A percentile compares a stretch with the other conserved stretches of the same genome.
phyloP scores from a whole-genome alignment of 2,888 invertebrate species.

The Hydraecia micacea region DNA sequence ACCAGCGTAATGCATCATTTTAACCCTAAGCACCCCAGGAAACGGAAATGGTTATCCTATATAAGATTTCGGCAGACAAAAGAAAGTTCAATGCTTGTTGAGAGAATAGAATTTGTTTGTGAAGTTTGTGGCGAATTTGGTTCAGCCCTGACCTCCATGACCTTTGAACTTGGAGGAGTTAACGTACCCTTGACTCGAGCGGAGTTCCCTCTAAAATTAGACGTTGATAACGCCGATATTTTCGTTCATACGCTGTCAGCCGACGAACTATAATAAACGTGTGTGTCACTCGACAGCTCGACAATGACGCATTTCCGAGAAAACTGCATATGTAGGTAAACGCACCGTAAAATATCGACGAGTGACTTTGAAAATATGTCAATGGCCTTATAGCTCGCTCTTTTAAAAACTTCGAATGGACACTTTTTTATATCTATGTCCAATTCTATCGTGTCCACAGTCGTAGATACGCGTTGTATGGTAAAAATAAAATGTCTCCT shows the following conservation, averaged over 20 bases:
- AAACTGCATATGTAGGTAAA: slow-evolving; percentile 43
- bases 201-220: slow-evolving; percentile 86
- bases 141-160: slow-evolving; percentile 83
- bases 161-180: slow-evolving; percentile 88
- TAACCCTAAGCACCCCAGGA: slow-evolving; percentile 9
- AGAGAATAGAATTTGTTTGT: slow-evolving; percentile 62
- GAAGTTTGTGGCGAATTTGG: slow-evolving; percentile 66
- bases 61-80: slow-evolving; percentile 46
- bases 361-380: slow-evolving; percentile 56
- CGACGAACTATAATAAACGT: slow-evolving; percentile 54
- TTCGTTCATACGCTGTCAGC: slow-evolving; percentile 70
- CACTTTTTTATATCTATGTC: slow-evolving; percentile 61
- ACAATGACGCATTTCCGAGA: slow-evolving; percentile 58
- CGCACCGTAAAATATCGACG: slow-evolving; percentile 36
- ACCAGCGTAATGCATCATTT: neutral
- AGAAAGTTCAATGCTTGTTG: slow-evolving; percentile 58
- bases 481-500: slow-evolving; percentile 90
- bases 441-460: slow-evolving; percentile 70
- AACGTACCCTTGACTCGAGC: slow-evolving; percentile 88
- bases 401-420: slow-evolving; percentile 66
- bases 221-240: slow-evolving; percentile 80
- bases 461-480: slow-evolving; percentile 77
- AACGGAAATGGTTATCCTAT: slow-evolving; percentile 26
- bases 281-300: slow-evolving; percentile 57
- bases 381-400: slow-evolving; percentile 59